Percentiles rank a stretch among this genome's conserved stretches.
phyloP scores from a whole-genome alignment of 2,113 vertebrate genomes.

The Malurus melanocephalus region DNA sequence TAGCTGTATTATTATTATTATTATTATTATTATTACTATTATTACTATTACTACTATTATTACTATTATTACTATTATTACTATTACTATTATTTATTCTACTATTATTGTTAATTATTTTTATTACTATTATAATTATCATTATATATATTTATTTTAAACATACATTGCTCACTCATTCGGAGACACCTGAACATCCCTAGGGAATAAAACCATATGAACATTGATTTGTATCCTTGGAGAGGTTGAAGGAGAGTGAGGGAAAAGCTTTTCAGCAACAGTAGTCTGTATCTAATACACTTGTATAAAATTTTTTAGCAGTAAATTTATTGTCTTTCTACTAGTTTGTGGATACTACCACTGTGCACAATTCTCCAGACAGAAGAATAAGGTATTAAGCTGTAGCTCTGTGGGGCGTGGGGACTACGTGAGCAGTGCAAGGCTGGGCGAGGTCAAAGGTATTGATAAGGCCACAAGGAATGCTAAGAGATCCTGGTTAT shows the following conservation, averaged over 20 bases:
- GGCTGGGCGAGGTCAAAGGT: not conserved
- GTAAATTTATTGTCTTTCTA: not conserved
- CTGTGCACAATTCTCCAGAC: not conserved
- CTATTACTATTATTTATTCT: too few relatives aligned
- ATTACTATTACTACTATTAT: too few relatives aligned
- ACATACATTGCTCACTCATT: not conserved
- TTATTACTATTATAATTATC: too few relatives aligned
- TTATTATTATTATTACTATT: too few relatives aligned
- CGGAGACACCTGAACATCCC: not conserved
- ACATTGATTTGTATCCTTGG: not conserved
- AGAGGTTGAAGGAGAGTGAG: fast-evolving
- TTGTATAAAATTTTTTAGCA: not conserved
- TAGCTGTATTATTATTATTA: not conserved
- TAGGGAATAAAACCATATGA: not conserved
- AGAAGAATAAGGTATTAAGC: not conserved
- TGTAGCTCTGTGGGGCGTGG: fast-evolving
- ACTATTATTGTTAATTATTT: too few relatives aligned
- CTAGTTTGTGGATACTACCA: not conserved
- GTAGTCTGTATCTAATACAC: not conserved
- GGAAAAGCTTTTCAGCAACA: not conserved
- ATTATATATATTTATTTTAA: not conserved
- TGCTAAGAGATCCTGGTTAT: not conserved
- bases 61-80: too few relatives aligned
- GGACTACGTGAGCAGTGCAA: not conserved
- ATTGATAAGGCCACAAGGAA: not conserved